These are phyloP conservation scores for Pogonocherus hispidulus DNA, from an alignment of 2,888 invertebrate genomes.

Conservation along the genomic window DNA sequence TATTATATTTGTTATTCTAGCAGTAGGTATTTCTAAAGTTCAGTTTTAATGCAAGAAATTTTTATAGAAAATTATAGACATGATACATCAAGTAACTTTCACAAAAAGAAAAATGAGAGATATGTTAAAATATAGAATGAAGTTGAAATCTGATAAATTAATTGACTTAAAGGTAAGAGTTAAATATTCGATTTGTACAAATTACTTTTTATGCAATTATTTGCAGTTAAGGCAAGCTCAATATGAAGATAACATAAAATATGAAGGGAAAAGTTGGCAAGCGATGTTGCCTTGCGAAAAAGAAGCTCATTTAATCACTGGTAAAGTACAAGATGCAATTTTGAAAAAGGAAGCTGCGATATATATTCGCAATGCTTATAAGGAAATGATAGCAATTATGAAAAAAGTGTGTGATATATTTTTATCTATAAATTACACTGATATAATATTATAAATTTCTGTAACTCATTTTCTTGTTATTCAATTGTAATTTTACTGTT, in stretches of 20 bases:
- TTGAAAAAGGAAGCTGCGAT: constrained; percentile 77
- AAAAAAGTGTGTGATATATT: constrained; percentile 71
- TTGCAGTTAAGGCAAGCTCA: constrained; percentile 71
- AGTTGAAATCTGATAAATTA: constrained; percentile 73
- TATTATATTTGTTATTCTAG: background rate
- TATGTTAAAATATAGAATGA: constrained; percentile 73
- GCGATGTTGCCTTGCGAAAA: constrained; percentile 68
- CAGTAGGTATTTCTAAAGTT: too few relatives aligned
- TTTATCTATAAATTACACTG: background rate
- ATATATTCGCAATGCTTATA: constrained; percentile 75
- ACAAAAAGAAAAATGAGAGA: constrained; percentile 76
- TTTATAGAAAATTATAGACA: constrained; percentile 74
- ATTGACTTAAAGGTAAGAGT: constrained; percentile 72
- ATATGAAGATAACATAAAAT: constrained; percentile 71
- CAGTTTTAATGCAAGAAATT: too few relatives aligned
- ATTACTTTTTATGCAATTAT: constrained; percentile 4
- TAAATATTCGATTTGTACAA: background rate
- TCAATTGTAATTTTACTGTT: constrained; percentile 7
- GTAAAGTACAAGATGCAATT: constrained; percentile 75
- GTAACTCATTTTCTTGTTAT: too few relatives aligned
- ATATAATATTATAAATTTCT: too few relatives aligned
- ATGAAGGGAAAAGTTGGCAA: constrained; percentile 63
- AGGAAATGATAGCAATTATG: constrained; percentile 74
- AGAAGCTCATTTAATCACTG: constrained; percentile 73
- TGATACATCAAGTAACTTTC: constrained; percentile 75